These are phyloP conservation scores for Clanis bilineata DNA, from an alignment of 2,888 invertebrate genomes.

Conservation along the genomic window DNA sequence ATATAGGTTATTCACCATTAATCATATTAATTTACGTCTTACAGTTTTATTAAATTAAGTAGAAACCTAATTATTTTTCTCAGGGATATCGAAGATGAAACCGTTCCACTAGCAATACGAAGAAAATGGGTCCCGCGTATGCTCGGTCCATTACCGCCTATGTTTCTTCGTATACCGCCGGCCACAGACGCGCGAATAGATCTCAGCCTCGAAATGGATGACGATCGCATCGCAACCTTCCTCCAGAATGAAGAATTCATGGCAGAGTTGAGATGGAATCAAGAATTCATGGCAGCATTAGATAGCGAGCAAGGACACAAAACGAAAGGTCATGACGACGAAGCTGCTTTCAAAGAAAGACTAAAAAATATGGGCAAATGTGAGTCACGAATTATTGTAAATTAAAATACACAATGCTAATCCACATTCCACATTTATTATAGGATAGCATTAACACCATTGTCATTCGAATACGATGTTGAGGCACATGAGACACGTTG, in stretches of 20 bases:
- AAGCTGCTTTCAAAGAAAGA: conserved; percentile 89
- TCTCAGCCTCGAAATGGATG: conserved; percentile 86
- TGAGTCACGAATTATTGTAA: conserved; percentile 50
- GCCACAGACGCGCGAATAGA: conserved; percentile 74
- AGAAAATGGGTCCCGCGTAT: conserved; percentile 90
- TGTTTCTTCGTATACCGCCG: conserved; percentile 87
- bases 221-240: conserved; percentile 92
- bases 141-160: conserved; percentile 89
- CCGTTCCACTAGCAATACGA: conserved; percentile 67
- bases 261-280: conserved; percentile 91
- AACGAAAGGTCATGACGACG: conserved; percentile 81
- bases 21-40: no score
- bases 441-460: no score
- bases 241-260: conserved; percentile 96
- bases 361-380: conserved; percentile 92
- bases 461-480: no score
- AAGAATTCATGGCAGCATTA: conserved; percentile 92
- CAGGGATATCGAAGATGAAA: conserved; percentile 71
- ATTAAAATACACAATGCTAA: neutral
- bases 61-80: no score
- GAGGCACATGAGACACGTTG: no score
- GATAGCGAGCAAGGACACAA: conserved; percentile 86
- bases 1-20: no score
- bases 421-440: no score
- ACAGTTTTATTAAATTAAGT: no score